phyloP scores from a whole-genome alignment of 2,797 vertebrate genomes.

The Phoebastria nigripes region DNA sequence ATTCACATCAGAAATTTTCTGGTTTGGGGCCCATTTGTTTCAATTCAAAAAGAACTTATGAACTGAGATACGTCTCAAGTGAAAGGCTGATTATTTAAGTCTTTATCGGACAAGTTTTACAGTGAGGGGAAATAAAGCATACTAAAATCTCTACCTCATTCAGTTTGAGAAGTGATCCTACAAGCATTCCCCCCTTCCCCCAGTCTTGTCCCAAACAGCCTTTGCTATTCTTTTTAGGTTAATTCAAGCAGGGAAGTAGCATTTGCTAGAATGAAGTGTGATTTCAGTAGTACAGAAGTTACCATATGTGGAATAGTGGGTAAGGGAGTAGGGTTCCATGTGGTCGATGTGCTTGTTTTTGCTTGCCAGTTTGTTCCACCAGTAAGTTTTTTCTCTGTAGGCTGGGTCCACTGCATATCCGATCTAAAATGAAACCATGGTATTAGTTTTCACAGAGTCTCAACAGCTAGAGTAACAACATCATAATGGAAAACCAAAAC shows the following conservation, averaged over 20 bases:
- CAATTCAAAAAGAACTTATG: background rate
- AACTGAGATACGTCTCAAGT: background rate
- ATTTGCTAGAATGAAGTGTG: background rate
- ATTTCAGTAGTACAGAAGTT: slow-evolving; percentile 1
- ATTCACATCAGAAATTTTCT: background rate
- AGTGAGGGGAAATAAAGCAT: background rate
- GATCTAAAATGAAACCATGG: slow-evolving; percentile 71
- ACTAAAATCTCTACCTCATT: background rate
- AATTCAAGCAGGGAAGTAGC: background rate
- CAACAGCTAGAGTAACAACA: background rate
- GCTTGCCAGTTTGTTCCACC: slow-evolving; percentile 89
- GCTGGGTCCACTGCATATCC: slow-evolving; percentile 85
- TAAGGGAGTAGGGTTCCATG: slow-evolving; percentile 83
- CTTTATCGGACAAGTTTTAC: background rate
- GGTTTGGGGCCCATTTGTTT: background rate
- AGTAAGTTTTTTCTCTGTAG: slow-evolving; percentile 84
- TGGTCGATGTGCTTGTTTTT: slow-evolving; percentile 82
- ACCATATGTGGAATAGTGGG: slow-evolving; percentile 84
- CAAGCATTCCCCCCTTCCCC: background rate
- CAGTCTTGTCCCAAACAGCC: background rate
- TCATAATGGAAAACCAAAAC: background rate
- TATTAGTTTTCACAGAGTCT: background rate
- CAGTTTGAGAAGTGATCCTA: background rate
- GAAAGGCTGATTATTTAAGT: background rate
- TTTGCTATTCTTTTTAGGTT: background rate